Conservation (phyloP, 2,113 vertebrate genomes). For the Elachura formosa region DNA sequence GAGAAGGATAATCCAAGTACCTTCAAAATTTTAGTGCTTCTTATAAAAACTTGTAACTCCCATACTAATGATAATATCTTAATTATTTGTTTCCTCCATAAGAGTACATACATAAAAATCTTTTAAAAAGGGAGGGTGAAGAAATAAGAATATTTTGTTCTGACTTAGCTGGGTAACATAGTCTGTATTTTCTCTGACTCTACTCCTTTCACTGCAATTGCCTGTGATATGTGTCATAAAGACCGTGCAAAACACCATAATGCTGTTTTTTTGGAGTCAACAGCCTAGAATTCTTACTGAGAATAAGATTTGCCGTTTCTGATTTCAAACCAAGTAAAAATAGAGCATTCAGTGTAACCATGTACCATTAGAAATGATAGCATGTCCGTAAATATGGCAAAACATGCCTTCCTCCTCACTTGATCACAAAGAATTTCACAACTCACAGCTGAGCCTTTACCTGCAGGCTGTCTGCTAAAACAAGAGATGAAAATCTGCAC, state of each 20-base stretch:
- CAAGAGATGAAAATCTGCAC: neutral
- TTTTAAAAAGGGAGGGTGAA: neutral
- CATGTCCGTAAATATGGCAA: fast-evolving
- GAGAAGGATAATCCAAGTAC: neutral
- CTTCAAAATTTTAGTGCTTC: neutral
- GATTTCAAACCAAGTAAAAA: neutral
- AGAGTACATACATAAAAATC: neutral
- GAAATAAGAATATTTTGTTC: neutral
- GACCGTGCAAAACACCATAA: neutral
- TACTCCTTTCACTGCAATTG: neutral
- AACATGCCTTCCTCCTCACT: neutral
- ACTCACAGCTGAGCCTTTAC: neutral
- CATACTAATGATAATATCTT: neutral
- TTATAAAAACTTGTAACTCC: neutral
- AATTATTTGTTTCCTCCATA: neutral
- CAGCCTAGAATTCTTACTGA: neutral
- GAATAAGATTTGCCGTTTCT: neutral
- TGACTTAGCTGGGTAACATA: neutral
- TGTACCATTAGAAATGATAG: neutral
- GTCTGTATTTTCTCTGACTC: neutral
- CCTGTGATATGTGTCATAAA: neutral
- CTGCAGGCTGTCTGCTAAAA: neutral
- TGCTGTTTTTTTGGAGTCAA: neutral
- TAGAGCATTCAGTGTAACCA: neutral
- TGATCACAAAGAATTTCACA: neutral